Conservation (phyloP, 2,113 vertebrate species). For the Apeltes quadracus region DNA sequence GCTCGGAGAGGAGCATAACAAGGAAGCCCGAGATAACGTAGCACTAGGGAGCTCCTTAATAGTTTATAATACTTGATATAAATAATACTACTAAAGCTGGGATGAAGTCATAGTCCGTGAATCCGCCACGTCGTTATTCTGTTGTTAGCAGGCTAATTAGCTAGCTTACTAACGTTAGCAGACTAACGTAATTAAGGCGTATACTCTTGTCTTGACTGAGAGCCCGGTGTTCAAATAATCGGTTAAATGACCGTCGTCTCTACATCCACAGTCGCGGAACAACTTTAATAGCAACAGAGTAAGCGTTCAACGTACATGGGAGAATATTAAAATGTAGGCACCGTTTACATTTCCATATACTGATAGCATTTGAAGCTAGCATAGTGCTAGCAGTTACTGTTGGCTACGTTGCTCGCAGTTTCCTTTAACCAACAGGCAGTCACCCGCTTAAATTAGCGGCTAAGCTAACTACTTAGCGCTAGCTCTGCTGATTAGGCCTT, state of each 20-base stretch:
- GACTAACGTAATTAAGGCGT: constrained; percentile 33
- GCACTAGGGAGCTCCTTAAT: background rate
- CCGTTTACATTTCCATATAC: constrained; percentile 26
- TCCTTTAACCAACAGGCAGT: constrained; percentile 1
- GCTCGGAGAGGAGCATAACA: background rate
- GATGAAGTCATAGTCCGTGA: background rate
- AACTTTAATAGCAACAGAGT: background rate
- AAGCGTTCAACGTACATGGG: background rate
- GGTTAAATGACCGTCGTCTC: background rate
- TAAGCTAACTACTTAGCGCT: constrained; percentile 67
- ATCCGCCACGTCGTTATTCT: background rate
- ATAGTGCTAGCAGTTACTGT: constrained; percentile 16
- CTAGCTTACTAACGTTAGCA: constrained; percentile 56
- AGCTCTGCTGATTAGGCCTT: constrained; percentile 58
- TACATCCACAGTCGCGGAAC: rapidly evolving
- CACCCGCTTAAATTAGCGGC: constrained; percentile 24
- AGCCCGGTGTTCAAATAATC: background rate
- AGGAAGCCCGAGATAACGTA: background rate
- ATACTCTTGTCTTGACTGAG: constrained; percentile 35
- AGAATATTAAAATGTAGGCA: background rate
- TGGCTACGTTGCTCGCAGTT: constrained; percentile 22
- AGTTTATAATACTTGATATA: background rate
- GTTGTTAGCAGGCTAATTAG: constrained; percentile 27
- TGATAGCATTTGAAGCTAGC: constrained; percentile 1
- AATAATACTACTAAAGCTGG: rapidly evolving